A percentile compares a stretch with the other conserved stretches of the same genome.
These are phyloP conservation scores for Aplodontia rufa DNA, from an alignment of 2,113 vertebrate species.

Conservation along the genomic window DNA sequence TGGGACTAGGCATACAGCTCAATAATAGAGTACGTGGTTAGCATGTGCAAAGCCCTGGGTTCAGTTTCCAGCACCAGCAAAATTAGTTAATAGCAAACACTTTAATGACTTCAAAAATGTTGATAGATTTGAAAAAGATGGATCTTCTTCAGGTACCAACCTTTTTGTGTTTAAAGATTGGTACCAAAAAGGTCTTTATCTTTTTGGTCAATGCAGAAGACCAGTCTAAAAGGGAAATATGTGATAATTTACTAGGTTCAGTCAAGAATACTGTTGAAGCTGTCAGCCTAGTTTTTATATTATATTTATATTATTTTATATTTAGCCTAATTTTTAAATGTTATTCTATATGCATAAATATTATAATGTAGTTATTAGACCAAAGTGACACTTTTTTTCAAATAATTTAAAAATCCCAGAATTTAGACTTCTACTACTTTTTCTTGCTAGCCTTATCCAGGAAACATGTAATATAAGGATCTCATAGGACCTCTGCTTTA, in stretches of 20 bases:
- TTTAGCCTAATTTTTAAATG: constrained; percentile 30
- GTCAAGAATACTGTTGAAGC: not conserved
- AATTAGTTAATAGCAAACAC: not conserved
- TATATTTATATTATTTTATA: no score
- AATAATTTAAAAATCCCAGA: not conserved
- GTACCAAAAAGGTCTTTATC: constrained; percentile 17
- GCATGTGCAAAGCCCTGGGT: not conserved
- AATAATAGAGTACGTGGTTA: not conserved
- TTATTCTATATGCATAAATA: not conserved
- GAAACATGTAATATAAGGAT: not conserved
- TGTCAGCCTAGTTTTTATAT: not conserved
- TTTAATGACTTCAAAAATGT: not conserved
- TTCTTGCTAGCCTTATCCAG: not conserved
- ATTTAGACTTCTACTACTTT: not conserved
- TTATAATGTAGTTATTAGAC: not conserved
- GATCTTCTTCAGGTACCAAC: not conserved
- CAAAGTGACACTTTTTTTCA: not conserved
- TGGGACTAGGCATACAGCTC: not conserved
- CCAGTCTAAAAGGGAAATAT: not conserved
- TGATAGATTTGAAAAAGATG: not conserved
- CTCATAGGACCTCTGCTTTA: not conserved
- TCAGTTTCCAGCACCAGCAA: not conserved
- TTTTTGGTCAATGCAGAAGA: not conserved
- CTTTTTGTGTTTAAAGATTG: not conserved
- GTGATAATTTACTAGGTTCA: not conserved